These are phyloP conservation scores for Calypte anna DNA, from an alignment of 2,113 vertebrate species.

Conservation along the genomic window DNA sequence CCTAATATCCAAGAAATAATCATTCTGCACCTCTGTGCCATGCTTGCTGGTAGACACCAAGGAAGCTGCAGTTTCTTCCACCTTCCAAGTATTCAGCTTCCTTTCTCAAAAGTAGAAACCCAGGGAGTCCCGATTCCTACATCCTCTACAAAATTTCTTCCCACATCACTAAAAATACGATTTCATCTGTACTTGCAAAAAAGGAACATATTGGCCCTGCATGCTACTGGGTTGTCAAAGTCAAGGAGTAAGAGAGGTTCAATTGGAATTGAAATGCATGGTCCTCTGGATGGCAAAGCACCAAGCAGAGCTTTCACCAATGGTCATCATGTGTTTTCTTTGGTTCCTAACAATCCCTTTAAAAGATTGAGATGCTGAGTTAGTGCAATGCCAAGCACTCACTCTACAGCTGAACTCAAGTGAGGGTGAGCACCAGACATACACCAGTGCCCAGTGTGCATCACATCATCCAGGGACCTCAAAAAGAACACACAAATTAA, in stretches of 20 bases:
- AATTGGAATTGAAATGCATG: background rate
- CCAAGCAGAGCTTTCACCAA: background rate
- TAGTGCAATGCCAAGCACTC: background rate
- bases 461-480: background rate
- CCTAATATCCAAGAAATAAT: background rate
- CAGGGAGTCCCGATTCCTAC: background rate
- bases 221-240: background rate
- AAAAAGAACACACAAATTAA: background rate
- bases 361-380: background rate
- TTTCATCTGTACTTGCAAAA: background rate
- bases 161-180: background rate
- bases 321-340: background rate
- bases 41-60: background rate
- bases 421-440: background rate
- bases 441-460: background rate
- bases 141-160: background rate
- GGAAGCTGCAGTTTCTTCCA: background rate
- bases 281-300: background rate
- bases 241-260: background rate
- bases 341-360: background rate
- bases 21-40: background rate
- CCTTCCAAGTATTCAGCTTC: background rate
- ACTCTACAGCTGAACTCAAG: background rate
- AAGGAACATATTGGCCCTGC: background rate
- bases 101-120: background rate